Evolutionary conservation across 2,113 vertebrate genomes (phyloP).

Genomic region (Oceanites oceanicus): DNA sequence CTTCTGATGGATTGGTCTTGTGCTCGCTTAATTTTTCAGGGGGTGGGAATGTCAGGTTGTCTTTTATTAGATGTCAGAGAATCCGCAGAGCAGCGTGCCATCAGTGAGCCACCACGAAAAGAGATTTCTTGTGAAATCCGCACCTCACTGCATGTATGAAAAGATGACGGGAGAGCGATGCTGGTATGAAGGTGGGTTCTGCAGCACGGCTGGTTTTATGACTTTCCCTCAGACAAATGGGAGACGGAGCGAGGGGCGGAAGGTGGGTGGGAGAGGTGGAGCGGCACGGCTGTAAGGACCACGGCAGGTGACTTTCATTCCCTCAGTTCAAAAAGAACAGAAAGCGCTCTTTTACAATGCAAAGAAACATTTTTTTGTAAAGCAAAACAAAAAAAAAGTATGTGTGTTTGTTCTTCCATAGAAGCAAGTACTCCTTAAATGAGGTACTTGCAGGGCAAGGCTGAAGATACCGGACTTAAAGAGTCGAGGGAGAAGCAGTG

Average conservation of each 20-base stretch:
- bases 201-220: neutral
- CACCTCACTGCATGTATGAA: neutral
- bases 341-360: neutral
- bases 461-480: neutral
- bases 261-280: neutral
- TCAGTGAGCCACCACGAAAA: neutral
- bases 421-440: neutral
- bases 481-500: neutral
- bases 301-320: neutral
- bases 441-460: neutral
- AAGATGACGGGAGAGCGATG: neutral
- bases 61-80: neutral
- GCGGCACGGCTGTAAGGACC: neutral
- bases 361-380: neutral
- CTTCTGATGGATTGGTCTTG: neutral
- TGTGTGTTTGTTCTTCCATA: neutral
- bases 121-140: neutral
- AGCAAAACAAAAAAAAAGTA: neutral
- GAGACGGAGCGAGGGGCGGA: neutral
- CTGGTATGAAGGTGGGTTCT: neutral
- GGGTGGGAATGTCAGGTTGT: neutral
- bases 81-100: neutral
- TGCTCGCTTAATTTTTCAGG: neutral
- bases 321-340: neutral
- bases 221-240: neutral